Conservation (phyloP, 2,113 vertebrate genomes). For the Cryptotis parvus region DNA sequence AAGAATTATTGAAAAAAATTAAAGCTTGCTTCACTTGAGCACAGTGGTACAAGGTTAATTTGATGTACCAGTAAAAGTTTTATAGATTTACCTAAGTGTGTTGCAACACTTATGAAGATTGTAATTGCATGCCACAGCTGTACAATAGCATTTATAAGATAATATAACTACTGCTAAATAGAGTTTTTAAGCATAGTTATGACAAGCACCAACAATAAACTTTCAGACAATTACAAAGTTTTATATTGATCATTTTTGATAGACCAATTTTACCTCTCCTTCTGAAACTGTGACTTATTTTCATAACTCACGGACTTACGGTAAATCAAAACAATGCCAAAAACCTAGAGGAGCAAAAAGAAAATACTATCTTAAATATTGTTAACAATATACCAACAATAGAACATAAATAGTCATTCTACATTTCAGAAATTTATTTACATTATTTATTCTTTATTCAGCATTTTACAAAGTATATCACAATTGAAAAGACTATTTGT, state of each 20-base stretch:
- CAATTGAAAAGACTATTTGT: background rate
- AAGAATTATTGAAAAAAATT: conserved; percentile 70
- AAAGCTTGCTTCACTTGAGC: conserved; percentile 47
- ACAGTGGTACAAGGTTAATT: conserved; percentile 66
- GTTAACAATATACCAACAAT: background rate
- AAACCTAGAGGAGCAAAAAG: background rate
- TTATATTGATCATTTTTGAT: background rate
- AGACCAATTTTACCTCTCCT: background rate
- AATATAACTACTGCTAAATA: conserved; percentile 60
- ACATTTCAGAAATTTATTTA: background rate
- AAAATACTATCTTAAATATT: background rate
- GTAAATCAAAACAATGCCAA: background rate
- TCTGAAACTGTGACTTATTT: background rate
- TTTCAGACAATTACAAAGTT: conserved; percentile 48
- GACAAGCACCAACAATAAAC: conserved; percentile 58
- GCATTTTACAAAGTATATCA: background rate
- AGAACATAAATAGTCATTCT: background rate
- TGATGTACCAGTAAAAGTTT: conserved; percentile 57
- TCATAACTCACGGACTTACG: background rate
- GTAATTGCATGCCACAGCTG: background rate
- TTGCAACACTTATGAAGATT: conserved; percentile 32
- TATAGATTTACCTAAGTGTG: conserved; percentile 45
- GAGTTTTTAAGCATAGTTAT: conserved; percentile 29
- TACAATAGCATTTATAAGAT: conserved; percentile 58
- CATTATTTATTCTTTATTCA: background rate